These are phyloP conservation scores for Anastrepha ludens DNA, from an alignment of 1,140 invertebrate species.

Conservation along the genomic window DNA sequence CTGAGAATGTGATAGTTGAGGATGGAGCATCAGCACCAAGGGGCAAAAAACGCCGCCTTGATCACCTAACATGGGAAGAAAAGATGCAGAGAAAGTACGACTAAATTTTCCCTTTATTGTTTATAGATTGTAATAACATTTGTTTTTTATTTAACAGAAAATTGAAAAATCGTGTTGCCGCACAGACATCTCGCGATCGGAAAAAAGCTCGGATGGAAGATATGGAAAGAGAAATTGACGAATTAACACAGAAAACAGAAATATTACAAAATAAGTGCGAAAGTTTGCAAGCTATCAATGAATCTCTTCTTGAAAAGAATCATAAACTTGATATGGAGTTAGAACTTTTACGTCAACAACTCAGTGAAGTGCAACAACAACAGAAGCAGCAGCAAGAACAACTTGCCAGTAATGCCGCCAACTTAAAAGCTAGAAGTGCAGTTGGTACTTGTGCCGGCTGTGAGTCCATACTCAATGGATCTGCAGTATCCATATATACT, in stretches of 20 bases:
- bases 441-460: conserved; percentile 77
- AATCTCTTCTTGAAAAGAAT: conserved; percentile 80
- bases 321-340: conserved; percentile 77
- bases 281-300: conserved; percentile 80
- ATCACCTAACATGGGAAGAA: conserved; percentile 88
- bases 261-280: conserved; percentile 80
- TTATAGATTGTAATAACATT: neutral
- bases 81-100: conserved; percentile 89
- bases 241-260: conserved; percentile 80
- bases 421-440: conserved; percentile 58
- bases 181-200: conserved; percentile 97
- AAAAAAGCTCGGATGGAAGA: conserved; percentile 95
- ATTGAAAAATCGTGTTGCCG: conserved; percentile 96
- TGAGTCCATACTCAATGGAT: conserved; percentile 79
- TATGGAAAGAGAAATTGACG: conserved; percentile 84
- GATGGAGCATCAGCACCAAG: conserved; percentile 64
- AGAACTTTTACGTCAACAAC: conserved; percentile 74
- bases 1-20: conserved; percentile 5
- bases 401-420: conserved; percentile 38
- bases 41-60: conserved; percentile 83
- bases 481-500: conserved; percentile 81
- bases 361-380: conserved; percentile 68
- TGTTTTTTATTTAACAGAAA: conserved; percentile 80
- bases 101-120: neutral
- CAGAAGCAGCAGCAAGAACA: conserved; percentile 59